These are phyloP conservation scores for Phocides pigmalion DNA, from an alignment of 1,140 invertebrate species.

Conservation along the genomic window DNA sequence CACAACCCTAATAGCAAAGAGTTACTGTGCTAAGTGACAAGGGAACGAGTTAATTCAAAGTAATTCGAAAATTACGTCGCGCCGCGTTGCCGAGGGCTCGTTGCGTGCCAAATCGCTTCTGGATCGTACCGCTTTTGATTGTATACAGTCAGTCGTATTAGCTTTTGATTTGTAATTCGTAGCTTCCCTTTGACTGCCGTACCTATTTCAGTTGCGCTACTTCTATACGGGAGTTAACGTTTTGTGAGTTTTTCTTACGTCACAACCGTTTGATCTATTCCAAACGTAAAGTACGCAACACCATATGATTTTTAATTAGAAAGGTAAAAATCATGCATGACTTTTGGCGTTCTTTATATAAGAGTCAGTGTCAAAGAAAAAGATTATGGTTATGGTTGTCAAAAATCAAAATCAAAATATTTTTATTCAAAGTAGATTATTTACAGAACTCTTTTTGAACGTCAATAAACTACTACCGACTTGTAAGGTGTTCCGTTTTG, in stretches of 20 bases:
- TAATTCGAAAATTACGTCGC: constrained; percentile 14
- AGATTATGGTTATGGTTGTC: no score
- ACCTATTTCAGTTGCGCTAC: neutral
- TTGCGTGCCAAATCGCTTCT: constrained; percentile 5
- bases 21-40: constrained; percentile 11
- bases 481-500: no score
- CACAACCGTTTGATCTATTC: neutral
- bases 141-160: neutral
- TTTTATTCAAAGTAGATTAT: no score
- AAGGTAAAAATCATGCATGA: neutral
- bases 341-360: no score
- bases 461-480: no score
- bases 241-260: neutral
- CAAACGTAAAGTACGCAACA: neutral
- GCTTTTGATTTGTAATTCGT: neutral
- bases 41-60: constrained; percentile 6
- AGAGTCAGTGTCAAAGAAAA: no score
- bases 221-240: neutral
- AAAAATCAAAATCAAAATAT: no score
- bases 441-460: no score
- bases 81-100: neutral
- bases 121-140: neutral
- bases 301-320: neutral
- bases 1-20: neutral
- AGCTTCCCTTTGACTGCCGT: neutral